Base-by-base conservation (phyloP, 2,113 vertebrate genomes). In the Phaethon lepturus region DNA sequence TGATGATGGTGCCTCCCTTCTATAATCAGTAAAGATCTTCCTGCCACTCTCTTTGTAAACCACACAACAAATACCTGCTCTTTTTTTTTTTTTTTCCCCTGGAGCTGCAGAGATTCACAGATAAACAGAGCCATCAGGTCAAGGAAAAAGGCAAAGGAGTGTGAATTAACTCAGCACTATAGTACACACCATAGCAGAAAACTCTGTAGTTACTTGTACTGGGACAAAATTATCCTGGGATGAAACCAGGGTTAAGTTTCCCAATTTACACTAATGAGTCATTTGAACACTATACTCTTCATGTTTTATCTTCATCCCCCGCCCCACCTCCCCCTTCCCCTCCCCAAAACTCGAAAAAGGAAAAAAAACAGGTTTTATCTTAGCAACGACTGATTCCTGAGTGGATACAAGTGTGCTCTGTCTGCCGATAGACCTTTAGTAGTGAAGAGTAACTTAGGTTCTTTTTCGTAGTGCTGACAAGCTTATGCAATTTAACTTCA, bases 231-330 rank as follows among this genome's bases (percentile, higher is more conserved):
- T 45, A 82, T 58, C 29, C 74, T 31, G 53, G 47, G 56, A 94
- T 52, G 33, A 89, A 93, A 95, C 22, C 24, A 82, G 31, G 40
- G 31, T 76, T 81, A 85, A 68, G 66, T 92, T 96, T 94, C 81
- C 88, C 81, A 88, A 1, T 76, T 93, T 88, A 88, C 19, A 73
- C 42, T 76, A 66, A 53, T 25, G 45, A 90, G 35, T 86, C 81
- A 93, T 18, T 82, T 69, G 24, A 42, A 83, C 50, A n/a, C 38
- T 47, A 38, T 38, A 73, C 71, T 76, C 53, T 63, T 86, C 28
- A 53, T 29, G 62, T 87, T 29, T 24, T 7, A 64, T 40, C 49
- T 66, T 67, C 3, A 5, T 9, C 76, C 38, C 40, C 38, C 13
- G 3, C 10, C 26, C 38, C 38, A 38, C 38, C 86, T 95, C 44